Base-by-base conservation (phyloP, 2,797 vertebrate species). In the Paratrypauchen microcephalus region DNA sequence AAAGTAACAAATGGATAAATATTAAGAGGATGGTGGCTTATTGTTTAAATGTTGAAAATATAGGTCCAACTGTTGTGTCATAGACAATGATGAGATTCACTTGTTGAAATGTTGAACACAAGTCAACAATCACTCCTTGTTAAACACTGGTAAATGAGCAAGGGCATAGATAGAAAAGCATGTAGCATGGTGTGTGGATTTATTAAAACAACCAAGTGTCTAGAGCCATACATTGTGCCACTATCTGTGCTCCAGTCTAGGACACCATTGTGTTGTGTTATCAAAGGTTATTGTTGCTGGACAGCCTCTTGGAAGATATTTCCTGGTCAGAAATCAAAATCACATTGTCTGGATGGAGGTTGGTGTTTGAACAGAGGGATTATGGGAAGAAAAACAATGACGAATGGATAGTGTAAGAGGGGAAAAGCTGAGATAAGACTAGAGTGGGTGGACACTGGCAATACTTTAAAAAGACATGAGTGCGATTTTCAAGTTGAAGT, bases 271-370 rank as follows among this genome's bases (percentile, higher is more conserved):
- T 91, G 85, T 90, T 88, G 75, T 79, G 86, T 89, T 86, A 89
- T 87, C 89, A 89, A 87, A 87, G 83, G 85, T 89, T 89, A 86
- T 83, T 90, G 88, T 89, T 83, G 81, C 86, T 71, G 79, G 83
- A 84, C 73, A 69, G 78, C 79, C 82, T 80, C 71, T 69, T 18
- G 78, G 77, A 80, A 86, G 86, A 91, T 88, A 87, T 86, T 90
- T 92, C 86, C 84, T 77, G 85, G 86, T 88, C 76, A 79, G 72
- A 88, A 90, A 88, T 91, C 90, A 88, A 90, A 85, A 89, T 89
- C 79, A 84, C 63, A 86, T 72, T 76, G 68, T 64, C 45, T 48
- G 63, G 68, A 21, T 3, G 23, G 66, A 58, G 66, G 32, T 18
- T 55, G 67, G 67, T 56, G 55, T 48, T 65, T 52, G 24, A 66